Base-by-base conservation (phyloP, 2,888 invertebrate species). In the Corbicula japonica region DNA sequence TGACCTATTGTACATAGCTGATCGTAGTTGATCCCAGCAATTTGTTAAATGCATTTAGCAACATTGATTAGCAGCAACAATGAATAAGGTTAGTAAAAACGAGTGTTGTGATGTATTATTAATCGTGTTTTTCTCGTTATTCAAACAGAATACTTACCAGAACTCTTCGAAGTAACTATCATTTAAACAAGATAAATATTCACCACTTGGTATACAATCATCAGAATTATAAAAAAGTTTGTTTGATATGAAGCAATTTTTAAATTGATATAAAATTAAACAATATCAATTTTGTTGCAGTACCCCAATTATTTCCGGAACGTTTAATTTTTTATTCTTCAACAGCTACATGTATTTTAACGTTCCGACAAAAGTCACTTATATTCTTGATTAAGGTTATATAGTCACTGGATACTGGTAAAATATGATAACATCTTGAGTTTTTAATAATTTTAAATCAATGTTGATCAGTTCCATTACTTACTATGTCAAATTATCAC, bases 121-220 rank as follows among this genome's bases (percentile, higher is more conserved):
- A 56, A 56, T 21, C 26, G n/a, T 34, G 35, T 18, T 56, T 18
- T 4, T 34, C 48, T 6, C 21, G 10, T 48, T 48, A 21, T 21
- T 21, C 3, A 60, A n/a, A 60, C 38, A n/a, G 21, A 8, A 35
- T 4, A 80, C 82, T 82, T 78, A 78, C 77, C 75, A 70, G 52
- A 78, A 82, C 18, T 78, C 77, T 54, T 78, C 77, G 46, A 70
- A 82, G 58, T 76, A 82, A 44, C 82, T 75, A 69, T 23, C 50
- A 61, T 26, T 32, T 15, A 12, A 63, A 46, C 2, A 23, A 61
- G 1, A 61, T 0, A 34, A 4, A 1, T 60, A 5, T n/a, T n/a
- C n/a, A n/a, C n/a, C n/a, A n/a, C n/a, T n/a, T 44, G 41, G 18
- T 18, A 46, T 35, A 8, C n/a, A n/a, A n/a, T 48, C 15, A 48